Evolutionary conservation across 2,888 invertebrate species (phyloP), one percentile per base, ranked within the genome.

Genomic region (Acanthopleura granulata): DNA sequence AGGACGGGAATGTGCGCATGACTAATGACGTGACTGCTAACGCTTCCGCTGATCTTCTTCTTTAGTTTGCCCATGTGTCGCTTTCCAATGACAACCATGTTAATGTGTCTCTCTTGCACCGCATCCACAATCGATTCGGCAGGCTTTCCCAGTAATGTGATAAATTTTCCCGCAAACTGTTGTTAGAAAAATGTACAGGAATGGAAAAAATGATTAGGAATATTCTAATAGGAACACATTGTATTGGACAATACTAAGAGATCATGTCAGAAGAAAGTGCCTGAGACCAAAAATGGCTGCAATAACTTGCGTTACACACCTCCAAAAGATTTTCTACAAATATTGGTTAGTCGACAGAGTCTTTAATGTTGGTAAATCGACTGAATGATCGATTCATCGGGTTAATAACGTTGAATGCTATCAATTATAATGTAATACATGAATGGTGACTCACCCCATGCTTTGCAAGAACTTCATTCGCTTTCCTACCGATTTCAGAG

Each of bases 31-130:
- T 66, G 66, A 66, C 66, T 66, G 29, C 66, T 66, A 27, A 66
- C 66, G 29, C 66, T 66, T 66, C 66, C 66, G 66, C 22, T 22
- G 22, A 66, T 22, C 25, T 66, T 66, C 29, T 66, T 66, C 66
- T 66, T 66, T 6, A 66, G 66, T 27, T 66, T 66, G 16, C 66
- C 29, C 22, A 66, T 27, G 66, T 66, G 22, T 6, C 66, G 22
- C 25, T 22, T 27, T 15, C 66, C 66, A 6, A 66, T 27, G 29
- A 66, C 66, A 6, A 66, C 66, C 66, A 66, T 12, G 14, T 66
- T 22, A 66, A 66, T 25, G 66, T 27, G 66, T 27, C 25, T 22
- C 25, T 66, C 66, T 27, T 66, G 22, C 15, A 66, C 66, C 15
- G 66, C 66, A 22, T 66, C 66, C 3, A 66, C 66, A 27, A 66